A percentile compares a stretch with the other conserved stretches of the same genome.
Evolutionary conservation across 2,797 vertebrate species (phyloP).

Genomic region (Propithecus deckenii): DNA sequence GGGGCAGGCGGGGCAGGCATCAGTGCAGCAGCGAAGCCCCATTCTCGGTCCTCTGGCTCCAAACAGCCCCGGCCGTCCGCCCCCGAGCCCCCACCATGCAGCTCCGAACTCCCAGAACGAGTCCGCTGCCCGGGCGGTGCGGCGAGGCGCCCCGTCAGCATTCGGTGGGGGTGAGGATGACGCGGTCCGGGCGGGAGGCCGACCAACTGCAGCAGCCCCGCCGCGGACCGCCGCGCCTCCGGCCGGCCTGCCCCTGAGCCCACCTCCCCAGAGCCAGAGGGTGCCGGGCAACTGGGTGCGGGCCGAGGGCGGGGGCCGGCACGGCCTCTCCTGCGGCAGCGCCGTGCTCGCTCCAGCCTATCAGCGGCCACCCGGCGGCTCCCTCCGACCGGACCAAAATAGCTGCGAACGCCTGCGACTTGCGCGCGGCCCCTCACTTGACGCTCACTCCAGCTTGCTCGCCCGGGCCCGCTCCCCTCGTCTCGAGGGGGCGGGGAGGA

Average conservation of each 20-base stretch:
- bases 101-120: conserved; percentile 61
- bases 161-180: conserved; percentile 82
- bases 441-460: conserved; percentile 61
- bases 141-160: conserved; percentile 88
- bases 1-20: background rate
- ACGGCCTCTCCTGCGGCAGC: conserved; percentile 59
- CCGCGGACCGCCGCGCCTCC: conserved; percentile 5
- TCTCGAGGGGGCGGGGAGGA: conserved; percentile 71
- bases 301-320: background rate
- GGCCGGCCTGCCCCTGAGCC: background rate
- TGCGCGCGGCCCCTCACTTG: conserved; percentile 66
- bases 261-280: background rate
- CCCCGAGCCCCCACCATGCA: conserved; percentile 33
- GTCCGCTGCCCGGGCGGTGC: conserved; percentile 79
- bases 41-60: background rate
- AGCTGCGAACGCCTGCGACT: conserved; percentile 74
- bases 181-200: conserved; percentile 82
- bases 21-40: conserved; percentile 75
- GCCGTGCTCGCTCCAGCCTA: conserved; percentile 65
- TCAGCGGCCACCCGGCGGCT: conserved; percentile 70
- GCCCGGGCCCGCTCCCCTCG: conserved; percentile 31
- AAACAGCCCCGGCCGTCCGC: background rate
- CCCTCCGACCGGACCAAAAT: conserved; percentile 75
- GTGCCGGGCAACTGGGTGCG: background rate
- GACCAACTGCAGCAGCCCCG: conserved; percentile 71